Percentiles rank a stretch among this genome's conserved stretches.
These are phyloP conservation scores for Acanthisitta chloris DNA, from an alignment of 2,113 vertebrate species.

Conservation along the genomic window DNA sequence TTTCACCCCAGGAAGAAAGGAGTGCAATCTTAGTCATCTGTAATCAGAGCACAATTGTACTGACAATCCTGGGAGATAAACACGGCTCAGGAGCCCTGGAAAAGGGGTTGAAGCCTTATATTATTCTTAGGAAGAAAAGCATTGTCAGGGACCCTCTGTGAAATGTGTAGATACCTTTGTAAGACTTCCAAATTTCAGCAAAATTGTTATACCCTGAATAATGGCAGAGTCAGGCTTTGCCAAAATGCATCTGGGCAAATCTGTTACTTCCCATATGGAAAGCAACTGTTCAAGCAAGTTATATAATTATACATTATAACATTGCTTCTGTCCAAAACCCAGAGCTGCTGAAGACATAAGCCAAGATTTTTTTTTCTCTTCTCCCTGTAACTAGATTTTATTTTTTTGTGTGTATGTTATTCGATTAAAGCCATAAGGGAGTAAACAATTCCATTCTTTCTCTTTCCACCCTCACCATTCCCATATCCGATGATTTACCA, in stretches of 20 bases:
- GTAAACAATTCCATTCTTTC: neutral
- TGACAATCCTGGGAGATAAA: neutral
- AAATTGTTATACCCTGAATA: slow-evolving; percentile 51
- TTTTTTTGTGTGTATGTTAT: neutral
- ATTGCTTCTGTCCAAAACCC: slow-evolving; percentile 61
- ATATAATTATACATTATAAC: slow-evolving; percentile 61
- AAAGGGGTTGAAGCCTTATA: neutral
- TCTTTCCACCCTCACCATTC: neutral
- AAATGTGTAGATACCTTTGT: slow-evolving; percentile 42
- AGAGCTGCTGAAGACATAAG: slow-evolving; percentile 3
- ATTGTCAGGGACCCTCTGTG: slow-evolving; percentile 16
- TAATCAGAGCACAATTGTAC: neutral
- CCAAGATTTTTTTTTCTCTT: slow-evolving; percentile 42
- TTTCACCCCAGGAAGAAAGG: neutral
- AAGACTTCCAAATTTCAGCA: slow-evolving; percentile 60
- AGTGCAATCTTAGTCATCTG: neutral
- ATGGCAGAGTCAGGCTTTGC: slow-evolving; percentile 49
- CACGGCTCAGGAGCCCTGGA: neutral
- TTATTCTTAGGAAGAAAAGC: slow-evolving; percentile 14
- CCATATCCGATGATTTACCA: neutral
- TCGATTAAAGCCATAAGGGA: slow-evolving; percentile 37
- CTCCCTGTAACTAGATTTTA: neutral
- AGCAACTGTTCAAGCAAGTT: slow-evolving; percentile 69
- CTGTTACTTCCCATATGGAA: slow-evolving; percentile 71
- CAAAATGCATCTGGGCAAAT: slow-evolving; percentile 66